Percentiles rank a stretch among this genome's conserved stretches.
phyloP scores from a whole-genome alignment of 1,140 invertebrate genomes.

The Colletes latitarsis region DNA sequence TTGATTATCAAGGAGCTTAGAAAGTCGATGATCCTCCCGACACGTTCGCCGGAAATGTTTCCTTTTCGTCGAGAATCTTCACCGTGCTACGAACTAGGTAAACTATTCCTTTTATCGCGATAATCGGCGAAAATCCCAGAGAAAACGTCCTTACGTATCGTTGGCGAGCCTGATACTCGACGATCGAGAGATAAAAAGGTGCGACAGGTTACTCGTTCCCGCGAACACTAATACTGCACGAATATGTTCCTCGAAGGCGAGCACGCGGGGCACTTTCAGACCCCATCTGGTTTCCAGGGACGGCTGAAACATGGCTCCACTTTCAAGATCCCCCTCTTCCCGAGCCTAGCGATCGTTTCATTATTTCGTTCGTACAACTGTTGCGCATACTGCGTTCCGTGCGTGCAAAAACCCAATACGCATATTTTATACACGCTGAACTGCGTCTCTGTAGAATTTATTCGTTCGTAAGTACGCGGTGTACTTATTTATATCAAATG shows the following conservation, averaged over 20 bases:
- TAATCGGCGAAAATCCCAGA: not conserved
- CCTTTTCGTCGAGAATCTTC: slow-evolving; percentile 11
- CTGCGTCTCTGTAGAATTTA: not conserved
- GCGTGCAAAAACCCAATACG: not conserved
- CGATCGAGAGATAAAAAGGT: slow-evolving; percentile 58
- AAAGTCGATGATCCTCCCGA: slow-evolving; percentile 21
- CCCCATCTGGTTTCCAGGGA: slow-evolving; percentile 60
- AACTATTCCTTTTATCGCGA: not conserved
- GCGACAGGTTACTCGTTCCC: slow-evolving; percentile 68
- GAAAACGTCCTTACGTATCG: not conserved
- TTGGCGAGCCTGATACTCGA: slow-evolving; percentile 19
- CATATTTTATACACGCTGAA: not conserved
- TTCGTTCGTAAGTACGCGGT: too few species aligned
- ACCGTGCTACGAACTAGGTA: not conserved
- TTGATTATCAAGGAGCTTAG: slow-evolving; percentile 43
- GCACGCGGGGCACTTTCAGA: slow-evolving; percentile 74
- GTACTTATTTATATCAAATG: too few species aligned
- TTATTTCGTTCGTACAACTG: not conserved
- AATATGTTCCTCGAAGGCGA: slow-evolving; percentile 68
- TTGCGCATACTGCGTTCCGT: not conserved
- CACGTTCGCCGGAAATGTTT: slow-evolving; percentile 21
- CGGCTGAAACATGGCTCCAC: slow-evolving; percentile 42
- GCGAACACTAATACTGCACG: slow-evolving; percentile 74
- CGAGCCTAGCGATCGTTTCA: not conserved
- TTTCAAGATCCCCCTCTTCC: slow-evolving; percentile 16